Evolutionary conservation across 2,113 vertebrate genomes (phyloP).

Genomic region (Alexandromys fortis): DNA sequence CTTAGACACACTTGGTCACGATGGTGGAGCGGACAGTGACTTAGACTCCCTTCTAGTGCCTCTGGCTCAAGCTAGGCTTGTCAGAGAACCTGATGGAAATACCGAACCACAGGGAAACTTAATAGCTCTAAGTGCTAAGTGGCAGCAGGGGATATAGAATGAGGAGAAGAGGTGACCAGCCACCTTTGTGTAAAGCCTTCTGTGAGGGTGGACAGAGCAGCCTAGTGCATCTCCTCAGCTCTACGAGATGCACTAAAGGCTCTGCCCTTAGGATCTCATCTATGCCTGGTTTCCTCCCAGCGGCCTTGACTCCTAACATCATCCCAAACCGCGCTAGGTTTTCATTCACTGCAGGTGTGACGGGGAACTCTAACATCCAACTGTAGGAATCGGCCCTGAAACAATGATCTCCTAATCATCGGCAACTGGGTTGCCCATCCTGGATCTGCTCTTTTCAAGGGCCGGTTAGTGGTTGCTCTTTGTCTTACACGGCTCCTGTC

Average conservation of each 20-base stretch:
- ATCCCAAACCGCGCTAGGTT: background rate
- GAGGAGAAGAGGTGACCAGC: background rate
- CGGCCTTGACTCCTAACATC: no score
- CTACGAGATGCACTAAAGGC: background rate
- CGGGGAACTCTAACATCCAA: background rate
- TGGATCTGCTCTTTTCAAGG: background rate
- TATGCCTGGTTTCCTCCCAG: background rate
- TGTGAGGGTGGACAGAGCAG: background rate
- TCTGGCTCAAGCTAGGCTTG: background rate
- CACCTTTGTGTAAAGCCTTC: background rate
- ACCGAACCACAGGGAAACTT: background rate
- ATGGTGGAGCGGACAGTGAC: background rate
- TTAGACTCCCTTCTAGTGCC: background rate
- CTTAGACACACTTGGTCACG: background rate
- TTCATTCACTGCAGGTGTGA: background rate
- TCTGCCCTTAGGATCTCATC: background rate
- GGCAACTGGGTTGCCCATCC: background rate
- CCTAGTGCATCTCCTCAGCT: background rate
- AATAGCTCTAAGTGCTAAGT: background rate
- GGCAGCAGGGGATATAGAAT: background rate
- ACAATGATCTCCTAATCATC: background rate
- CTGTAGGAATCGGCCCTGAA: background rate
- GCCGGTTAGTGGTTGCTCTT: background rate
- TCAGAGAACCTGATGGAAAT: background rate
- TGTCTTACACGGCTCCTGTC: background rate